These are phyloP conservation scores for Sacculina carcini DNA, from an alignment of 2,888 invertebrate genomes.

Conservation along the genomic window DNA sequence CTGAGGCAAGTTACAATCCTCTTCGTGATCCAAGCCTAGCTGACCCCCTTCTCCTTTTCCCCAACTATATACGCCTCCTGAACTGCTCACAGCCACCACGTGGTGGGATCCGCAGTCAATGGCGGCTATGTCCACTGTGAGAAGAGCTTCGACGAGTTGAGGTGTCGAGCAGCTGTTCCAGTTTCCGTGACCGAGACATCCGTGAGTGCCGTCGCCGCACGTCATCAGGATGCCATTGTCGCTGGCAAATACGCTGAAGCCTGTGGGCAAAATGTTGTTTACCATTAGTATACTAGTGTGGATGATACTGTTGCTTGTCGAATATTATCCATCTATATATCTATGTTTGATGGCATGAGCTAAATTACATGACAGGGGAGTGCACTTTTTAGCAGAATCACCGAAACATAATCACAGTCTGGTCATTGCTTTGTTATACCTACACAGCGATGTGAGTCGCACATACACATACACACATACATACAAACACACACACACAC, in stretches of 20 bases:
- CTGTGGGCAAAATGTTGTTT: constrained; percentile 17
- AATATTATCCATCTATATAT: no score
- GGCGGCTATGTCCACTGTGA: constrained; percentile 31
- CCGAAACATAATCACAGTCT: no score
- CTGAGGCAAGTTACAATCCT: constrained; percentile 25
- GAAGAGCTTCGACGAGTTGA: constrained; percentile 28
- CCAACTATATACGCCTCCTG: constrained; percentile 37
- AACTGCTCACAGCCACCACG: constrained; percentile 31
- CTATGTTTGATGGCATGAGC: no score
- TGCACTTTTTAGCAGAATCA: no score
- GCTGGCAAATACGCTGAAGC: constrained; percentile 37
- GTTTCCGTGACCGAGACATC: constrained; percentile 35
- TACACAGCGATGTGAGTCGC: not conserved
- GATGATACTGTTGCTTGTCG: no score
- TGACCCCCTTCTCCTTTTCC: constrained; percentile 33
- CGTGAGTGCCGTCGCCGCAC: constrained; percentile 34
- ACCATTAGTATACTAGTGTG: no score
- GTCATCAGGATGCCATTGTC: constrained; percentile 38
- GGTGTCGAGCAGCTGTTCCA: constrained; percentile 29
- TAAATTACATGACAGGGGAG: no score
- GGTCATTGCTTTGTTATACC: no score
- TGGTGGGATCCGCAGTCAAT: constrained; percentile 35
- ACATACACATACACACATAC: constrained; percentile 2
- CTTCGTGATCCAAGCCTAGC: constrained; percentile 29
- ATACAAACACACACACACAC: no score